These are phyloP conservation scores for Drosophila murphyi DNA, from an alignment of 1,140 invertebrate species.

Conservation along the genomic window DNA sequence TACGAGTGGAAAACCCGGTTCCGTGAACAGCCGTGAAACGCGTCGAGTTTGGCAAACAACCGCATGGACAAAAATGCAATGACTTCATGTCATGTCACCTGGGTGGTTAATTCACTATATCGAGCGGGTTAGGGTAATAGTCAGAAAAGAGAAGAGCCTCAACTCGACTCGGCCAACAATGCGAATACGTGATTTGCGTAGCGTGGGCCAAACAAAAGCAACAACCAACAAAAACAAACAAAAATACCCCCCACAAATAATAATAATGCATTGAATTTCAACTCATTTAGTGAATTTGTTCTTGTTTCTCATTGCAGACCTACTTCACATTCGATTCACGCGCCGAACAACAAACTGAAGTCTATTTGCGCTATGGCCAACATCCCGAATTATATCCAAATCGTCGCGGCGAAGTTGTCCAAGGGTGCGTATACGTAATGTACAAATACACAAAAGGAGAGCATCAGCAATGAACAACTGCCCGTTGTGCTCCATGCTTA, in stretches of 20 bases:
- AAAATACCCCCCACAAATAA: too few relatives aligned
- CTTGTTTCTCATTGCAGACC: conserved; percentile 77
- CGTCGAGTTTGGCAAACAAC: conserved; percentile 44
- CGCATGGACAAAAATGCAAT: conserved; percentile 26
- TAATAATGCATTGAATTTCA: conserved; percentile 29
- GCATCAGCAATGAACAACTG: conserved; percentile 5
- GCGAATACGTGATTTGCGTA: conserved; percentile 74
- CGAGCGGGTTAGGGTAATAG: too few relatives aligned
- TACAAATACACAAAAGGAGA: conserved; percentile 9
- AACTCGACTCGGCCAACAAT: conserved; percentile 26
- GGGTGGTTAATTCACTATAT: conserved; percentile 10
- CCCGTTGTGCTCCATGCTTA: conserved; percentile 40
- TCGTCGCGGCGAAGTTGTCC: conserved; percentile 92
- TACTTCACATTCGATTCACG: conserved; percentile 88
- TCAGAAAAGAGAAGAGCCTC: neutral
- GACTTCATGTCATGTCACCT: conserved; percentile 32
- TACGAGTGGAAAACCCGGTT: neutral
- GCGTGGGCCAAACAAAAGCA: neutral
- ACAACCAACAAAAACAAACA: conserved; percentile 12
- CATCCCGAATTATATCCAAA: conserved; percentile 96
- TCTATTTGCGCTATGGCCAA: conserved; percentile 94
- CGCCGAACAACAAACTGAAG: conserved; percentile 95
- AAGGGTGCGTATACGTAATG: conserved; percentile 86
- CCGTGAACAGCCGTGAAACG: conserved; percentile 26
- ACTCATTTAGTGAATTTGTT: conserved; percentile 16